Conservation (phyloP, 2,888 invertebrate genomes). For the Fragum whitleyi region DNA sequence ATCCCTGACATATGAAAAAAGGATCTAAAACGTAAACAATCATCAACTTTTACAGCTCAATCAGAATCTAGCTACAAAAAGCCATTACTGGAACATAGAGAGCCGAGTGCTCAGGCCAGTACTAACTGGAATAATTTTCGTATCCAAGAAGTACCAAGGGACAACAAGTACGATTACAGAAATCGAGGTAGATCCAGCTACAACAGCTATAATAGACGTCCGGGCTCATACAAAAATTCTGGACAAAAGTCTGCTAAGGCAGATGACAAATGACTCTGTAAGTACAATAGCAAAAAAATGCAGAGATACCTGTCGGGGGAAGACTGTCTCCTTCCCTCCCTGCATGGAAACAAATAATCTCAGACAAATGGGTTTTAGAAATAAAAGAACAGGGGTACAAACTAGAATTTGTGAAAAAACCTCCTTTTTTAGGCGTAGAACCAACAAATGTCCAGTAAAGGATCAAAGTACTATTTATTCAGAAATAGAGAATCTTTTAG, state of each 20-base stretch:
- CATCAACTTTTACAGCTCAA: not conserved
- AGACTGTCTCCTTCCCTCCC: conserved; percentile 23
- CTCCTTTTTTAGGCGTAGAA: conserved; percentile 33
- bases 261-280: conserved; percentile 45
- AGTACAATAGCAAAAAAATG: conserved; percentile 32
- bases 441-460: conserved; percentile 23
- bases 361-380: too few relatives aligned
- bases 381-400: too few relatives aligned
- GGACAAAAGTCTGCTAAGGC: not conserved
- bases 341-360: conserved; percentile 38
- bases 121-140: conserved; percentile 28
- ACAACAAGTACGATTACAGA: not conserved
- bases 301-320: conserved; percentile 54
- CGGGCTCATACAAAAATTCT: not conserved
- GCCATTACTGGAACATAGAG: not conserved
- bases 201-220: not conserved
- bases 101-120: not conserved
- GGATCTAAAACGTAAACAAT: conserved; percentile 21
- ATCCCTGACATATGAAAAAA: conserved; percentile 34
- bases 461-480: conserved; percentile 21
- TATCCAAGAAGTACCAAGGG: conserved; percentile 14
- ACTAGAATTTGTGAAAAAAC: conserved; percentile 33
- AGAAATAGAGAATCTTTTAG: conserved; percentile 41
- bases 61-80: not conserved
- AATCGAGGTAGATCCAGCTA: not conserved